Evolutionary conservation across 2,113 vertebrate genomes (phyloP).

Genomic region (Tachysurus vachellii): DNA sequence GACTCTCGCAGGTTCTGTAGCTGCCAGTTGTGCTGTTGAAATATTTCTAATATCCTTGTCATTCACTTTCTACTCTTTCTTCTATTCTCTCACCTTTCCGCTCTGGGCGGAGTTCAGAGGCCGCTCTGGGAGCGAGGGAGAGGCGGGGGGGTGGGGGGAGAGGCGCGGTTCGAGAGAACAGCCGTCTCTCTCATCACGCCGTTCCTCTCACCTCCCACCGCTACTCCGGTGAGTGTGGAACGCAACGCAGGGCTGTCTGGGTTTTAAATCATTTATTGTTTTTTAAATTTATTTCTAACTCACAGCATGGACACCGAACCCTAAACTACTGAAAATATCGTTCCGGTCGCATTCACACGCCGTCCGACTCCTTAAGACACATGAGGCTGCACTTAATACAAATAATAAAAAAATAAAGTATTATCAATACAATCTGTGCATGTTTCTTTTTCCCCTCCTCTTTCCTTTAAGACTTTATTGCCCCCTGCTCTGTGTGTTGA

Average conservation of each 20-base stretch:
- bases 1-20: constrained; percentile 56
- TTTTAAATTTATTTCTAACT: background rate
- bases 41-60: constrained; percentile 70
- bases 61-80: constrained; percentile 69
- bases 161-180: constrained; percentile 75
- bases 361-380: constrained; percentile 9
- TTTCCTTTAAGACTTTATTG: background rate
- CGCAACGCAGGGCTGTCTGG: constrained; percentile 66
- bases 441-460: background rate
- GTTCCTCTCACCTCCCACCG: constrained; percentile 80
- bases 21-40: constrained; percentile 63
- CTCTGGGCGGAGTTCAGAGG: constrained; percentile 77
- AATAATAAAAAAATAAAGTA: background rate
- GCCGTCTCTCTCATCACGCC: constrained; percentile 79
- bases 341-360: constrained; percentile 22
- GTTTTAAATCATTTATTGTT: constrained; percentile 3
- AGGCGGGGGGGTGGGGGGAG: constrained; percentile 80
- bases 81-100: constrained; percentile 52
- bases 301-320: constrained; percentile 28
- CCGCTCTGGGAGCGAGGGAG: constrained; percentile 79
- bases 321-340: background rate
- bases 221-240: constrained; percentile 80
- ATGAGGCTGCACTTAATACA: background rate
- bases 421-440: no score
- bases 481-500: background rate